Evolutionary conservation across 2,888 invertebrate species (phyloP).

Genomic region (Volucella inflata): DNA sequence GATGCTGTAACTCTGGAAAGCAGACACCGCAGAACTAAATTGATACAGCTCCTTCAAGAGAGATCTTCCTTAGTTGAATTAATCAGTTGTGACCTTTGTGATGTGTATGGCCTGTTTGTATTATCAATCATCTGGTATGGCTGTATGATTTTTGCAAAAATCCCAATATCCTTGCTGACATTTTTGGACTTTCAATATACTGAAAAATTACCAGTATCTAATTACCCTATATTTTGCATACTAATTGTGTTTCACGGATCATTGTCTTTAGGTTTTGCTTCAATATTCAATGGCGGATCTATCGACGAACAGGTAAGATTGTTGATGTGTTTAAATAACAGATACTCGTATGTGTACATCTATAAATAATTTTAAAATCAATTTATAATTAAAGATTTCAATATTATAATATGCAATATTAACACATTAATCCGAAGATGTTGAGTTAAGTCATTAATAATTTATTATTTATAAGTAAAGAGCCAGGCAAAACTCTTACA

Average conservation of each 20-base stretch:
- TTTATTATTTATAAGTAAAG: no score
- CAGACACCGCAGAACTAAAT: neutral
- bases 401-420: no score
- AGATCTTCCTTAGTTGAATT: neutral
- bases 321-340: neutral
- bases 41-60: conserved; percentile 18
- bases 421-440: no score
- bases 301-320: conserved; percentile 23
- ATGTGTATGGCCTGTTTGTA: neutral
- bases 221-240: neutral
- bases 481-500: no score
- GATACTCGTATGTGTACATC: neutral
- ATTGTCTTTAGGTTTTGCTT: neutral
- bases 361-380: no score
- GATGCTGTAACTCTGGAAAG: neutral
- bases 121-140: neutral
- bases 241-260: neutral
- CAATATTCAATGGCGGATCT: neutral
- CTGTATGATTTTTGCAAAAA: neutral
- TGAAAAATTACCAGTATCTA: neutral
- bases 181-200: no score
- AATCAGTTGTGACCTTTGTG: neutral
- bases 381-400: no score
- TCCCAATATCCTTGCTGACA: neutral
- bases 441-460: no score